These are phyloP conservation scores for Halcyon senegalensis DNA, from an alignment of 2,113 vertebrate species.

Conservation along the genomic window DNA sequence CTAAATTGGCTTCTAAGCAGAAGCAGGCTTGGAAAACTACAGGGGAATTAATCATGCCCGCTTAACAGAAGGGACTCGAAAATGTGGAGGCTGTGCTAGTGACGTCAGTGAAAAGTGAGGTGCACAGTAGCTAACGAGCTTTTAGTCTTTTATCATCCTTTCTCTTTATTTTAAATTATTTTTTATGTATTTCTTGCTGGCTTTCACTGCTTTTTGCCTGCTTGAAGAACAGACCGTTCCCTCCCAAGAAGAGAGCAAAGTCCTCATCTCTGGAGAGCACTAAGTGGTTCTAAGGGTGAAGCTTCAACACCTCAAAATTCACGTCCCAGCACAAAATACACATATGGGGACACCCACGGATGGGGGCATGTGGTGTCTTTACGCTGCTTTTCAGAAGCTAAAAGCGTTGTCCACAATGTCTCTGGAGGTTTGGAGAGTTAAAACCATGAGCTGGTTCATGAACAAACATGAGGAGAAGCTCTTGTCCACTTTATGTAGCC, in stretches of 20 bases:
- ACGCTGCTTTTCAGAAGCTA: background rate
- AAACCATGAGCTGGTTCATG: background rate
- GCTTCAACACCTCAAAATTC: background rate
- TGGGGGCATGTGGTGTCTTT: fast-evolving
- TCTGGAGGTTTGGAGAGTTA: background rate
- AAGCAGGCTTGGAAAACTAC: slow-evolving; percentile 40
- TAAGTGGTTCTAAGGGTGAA: background rate
- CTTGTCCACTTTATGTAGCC: background rate
- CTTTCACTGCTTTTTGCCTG: background rate
- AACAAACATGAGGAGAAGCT: background rate
- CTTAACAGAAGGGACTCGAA: slow-evolving; percentile 26
- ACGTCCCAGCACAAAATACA: background rate
- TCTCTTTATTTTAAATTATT: no score
- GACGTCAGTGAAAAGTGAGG: background rate
- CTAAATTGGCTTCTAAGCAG: slow-evolving; percentile 65
- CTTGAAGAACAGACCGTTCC: background rate
- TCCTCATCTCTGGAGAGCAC: background rate
- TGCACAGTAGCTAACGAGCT: background rate
- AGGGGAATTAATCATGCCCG: slow-evolving; percentile 49
- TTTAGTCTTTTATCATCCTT: background rate
- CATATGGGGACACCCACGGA: fast-evolving
- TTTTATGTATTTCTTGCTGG: background rate
- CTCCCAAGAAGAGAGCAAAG: background rate
- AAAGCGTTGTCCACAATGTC: background rate
- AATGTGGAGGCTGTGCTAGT: background rate